Base-by-base conservation (phyloP, 1,140 invertebrate species). In the Kradibia gibbosae region DNA sequence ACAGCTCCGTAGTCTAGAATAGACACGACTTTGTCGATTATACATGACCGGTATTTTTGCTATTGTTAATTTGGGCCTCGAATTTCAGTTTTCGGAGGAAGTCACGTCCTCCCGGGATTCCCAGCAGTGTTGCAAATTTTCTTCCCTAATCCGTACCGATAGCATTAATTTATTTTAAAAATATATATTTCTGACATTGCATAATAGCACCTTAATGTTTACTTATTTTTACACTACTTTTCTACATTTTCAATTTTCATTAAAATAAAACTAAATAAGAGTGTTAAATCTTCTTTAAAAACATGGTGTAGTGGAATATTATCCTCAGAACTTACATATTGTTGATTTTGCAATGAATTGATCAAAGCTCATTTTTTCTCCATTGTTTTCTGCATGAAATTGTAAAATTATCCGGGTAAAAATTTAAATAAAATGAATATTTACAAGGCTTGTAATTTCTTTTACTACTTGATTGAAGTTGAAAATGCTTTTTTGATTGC, bases 21-120 rank as follows among this genome's bases (percentile, higher is more conserved):
- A 77, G 73, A 72, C 50, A 65, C 80, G 72, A 81, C 72, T 77
- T 77, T 71, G 73, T 81, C 25, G 65, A 50, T 5, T 60, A 36
- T 70, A 75, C 72, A 62, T 81, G 36, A 75, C 39, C 79, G 39
- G 80, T 76, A 81, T 81, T 77, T 77, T 76, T 50, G 25, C 50
- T 22, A 81, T 81, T 81, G 80, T 77, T 77, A 39, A 70, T 55
- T 67, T 81, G 13, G 31, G 22, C 39, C 31, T 28, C 45, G 45
- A 70, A 67, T 53, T 25, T 75, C 17, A 15, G 57, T 45, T 81
- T 75, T 57, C 10, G 57, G 31, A 50, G 65, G 53, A 77, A 74
- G 62, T 75, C 67, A 53, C 62, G 74, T 50, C 36, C 78, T 25
- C 28, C 50, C 42, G 8, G 10, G 80, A 39, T 22, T n/a, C 65